These are phyloP conservation scores for Incurvaria masculella DNA, from an alignment of 2,888 invertebrate genomes.

Conservation along the genomic window DNA sequence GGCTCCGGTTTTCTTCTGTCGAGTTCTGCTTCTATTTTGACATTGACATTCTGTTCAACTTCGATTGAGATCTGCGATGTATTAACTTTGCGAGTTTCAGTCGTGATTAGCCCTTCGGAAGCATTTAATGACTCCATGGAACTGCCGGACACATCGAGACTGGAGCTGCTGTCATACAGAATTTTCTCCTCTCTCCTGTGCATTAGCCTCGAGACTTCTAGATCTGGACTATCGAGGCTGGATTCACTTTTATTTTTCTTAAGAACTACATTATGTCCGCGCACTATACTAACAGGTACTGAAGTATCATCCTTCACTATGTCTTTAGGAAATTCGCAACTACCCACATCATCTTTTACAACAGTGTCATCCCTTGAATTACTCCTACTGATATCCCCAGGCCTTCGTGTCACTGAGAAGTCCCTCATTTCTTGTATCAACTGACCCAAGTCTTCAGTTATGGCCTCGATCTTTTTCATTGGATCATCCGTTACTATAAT, in stretches of 20 bases:
- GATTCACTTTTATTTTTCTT: conserved; percentile 53
- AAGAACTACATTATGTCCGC: conserved; percentile 36
- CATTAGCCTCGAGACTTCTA: conserved; percentile 51
- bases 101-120: conserved; percentile 18
- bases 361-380: conserved; percentile 4
- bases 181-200: conserved; percentile 34
- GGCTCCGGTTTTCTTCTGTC: conserved; percentile 30
- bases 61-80: conserved; percentile 23
- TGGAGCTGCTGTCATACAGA: conserved; percentile 46
- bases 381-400: conserved; percentile 14
- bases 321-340: conserved; percentile 25
- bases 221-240: conserved; percentile 50
- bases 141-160: conserved; percentile 47
- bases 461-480: conserved; percentile 36
- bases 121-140: conserved; percentile 49
- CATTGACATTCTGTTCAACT: not conserved
- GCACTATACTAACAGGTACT: conserved; percentile 35
- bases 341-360: conserved; percentile 13
- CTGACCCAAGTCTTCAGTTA: conserved; percentile 41
- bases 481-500: conserved; percentile 23
- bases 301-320: conserved; percentile 15
- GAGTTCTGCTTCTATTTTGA: not conserved
- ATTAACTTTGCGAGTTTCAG: conserved; percentile 14
- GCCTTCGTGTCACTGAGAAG: conserved; percentile 26
- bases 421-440: conserved; percentile 40